Evolutionary conservation across 2,113 vertebrate genomes (phyloP).

Genomic region (Salvelinus alpinus): DNA sequence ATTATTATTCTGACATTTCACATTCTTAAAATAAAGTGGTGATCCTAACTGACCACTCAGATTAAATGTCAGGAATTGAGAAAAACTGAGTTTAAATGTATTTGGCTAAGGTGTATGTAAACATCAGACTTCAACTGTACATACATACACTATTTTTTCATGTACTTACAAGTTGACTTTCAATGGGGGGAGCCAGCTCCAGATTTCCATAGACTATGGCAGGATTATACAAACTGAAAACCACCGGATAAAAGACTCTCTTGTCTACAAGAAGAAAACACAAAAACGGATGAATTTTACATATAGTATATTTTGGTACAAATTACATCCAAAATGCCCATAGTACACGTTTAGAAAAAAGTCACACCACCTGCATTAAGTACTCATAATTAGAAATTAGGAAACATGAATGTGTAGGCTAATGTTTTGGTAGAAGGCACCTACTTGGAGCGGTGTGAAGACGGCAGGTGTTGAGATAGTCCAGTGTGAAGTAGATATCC

Average conservation of each 20-base stretch:
- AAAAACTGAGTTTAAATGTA: too few species aligned
- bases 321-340: not conserved
- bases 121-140: too few species aligned
- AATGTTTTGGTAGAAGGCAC: too few species aligned
- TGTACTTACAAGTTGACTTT: slow-evolving; percentile 90
- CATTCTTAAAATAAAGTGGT: too few species aligned
- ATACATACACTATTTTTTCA: not conserved
- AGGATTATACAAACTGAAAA: slow-evolving; percentile 98
- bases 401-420: too few species aligned
- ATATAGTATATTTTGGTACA: not conserved
- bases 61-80: too few species aligned
- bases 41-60: too few species aligned
- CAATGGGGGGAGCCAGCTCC: slow-evolving; percentile 87
- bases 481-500: slow-evolving; percentile 92
- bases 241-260: slow-evolving; percentile 96
- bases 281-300: not conserved
- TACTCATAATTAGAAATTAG: not conserved
- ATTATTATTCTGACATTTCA: too few species aligned
- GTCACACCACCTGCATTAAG: too few species aligned
- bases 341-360: not conserved
- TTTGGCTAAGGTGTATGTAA: too few species aligned
- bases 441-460: slow-evolving; percentile 88
- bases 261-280: slow-evolving; percentile 78
- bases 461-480: slow-evolving; percentile 93
- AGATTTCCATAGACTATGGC: slow-evolving; percentile 94